Conservation (phyloP, 2,797 vertebrate species). For the Aulostomus chinensis region DNA sequence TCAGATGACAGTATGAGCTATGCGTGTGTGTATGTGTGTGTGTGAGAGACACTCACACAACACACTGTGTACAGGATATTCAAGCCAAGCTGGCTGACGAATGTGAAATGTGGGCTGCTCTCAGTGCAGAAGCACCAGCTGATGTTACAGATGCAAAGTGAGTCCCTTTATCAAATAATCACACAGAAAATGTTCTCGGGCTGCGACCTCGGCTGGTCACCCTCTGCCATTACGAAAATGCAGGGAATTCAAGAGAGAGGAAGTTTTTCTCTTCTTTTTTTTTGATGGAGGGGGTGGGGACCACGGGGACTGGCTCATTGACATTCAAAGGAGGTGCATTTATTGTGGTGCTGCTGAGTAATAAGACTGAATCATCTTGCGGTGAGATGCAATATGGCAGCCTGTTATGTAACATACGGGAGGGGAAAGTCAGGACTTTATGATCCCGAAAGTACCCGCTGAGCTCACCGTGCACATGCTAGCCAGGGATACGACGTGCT, state of each 20-base stretch:
- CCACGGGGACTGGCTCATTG: slow-evolving; percentile 11
- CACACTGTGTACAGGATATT: slow-evolving; percentile 31
- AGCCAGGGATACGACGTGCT: too few species aligned
- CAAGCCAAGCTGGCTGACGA: slow-evolving; percentile 46
- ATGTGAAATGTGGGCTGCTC: slow-evolving; percentile 48
- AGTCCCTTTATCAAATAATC: not conserved
- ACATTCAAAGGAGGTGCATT: slow-evolving; percentile 25
- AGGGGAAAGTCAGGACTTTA: slow-evolving; percentile 37
- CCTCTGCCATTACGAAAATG: slow-evolving; percentile 17
- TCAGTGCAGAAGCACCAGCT: slow-evolving; percentile 26
- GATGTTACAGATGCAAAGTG: slow-evolving; percentile 43
- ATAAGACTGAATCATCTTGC: slow-evolving; percentile 65
- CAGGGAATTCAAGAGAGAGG: too few species aligned
- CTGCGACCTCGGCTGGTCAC: not conserved
- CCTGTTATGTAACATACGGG: slow-evolving; percentile 62
- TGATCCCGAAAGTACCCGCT: too few species aligned
- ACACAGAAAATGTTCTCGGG: slow-evolving; percentile 12
- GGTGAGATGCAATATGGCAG: slow-evolving; percentile 59
- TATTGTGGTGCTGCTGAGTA: slow-evolving; percentile 46
- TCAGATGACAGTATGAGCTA: slow-evolving; percentile 25
- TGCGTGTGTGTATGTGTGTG: slow-evolving; percentile 11
- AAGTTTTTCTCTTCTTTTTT: too few species aligned
- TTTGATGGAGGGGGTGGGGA: not conserved
- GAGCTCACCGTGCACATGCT: too few species aligned
- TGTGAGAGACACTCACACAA: slow-evolving; percentile 42